Percentiles rank a stretch among this genome's conserved stretches.
These are phyloP conservation scores for Drosophila melanocephala DNA, from an alignment of 2,888 invertebrate species.

Conservation along the genomic window DNA sequence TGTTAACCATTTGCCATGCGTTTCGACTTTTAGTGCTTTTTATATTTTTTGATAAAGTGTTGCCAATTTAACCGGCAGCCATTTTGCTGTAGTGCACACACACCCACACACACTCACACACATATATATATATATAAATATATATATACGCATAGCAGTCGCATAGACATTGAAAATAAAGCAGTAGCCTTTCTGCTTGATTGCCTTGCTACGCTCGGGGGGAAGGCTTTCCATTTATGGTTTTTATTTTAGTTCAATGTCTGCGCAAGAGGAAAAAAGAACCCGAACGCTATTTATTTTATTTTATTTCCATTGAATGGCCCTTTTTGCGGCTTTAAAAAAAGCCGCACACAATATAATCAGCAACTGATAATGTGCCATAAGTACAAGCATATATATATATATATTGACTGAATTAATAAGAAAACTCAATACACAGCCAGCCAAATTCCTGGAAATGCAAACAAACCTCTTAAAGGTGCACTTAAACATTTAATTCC, in stretches of 20 bases:
- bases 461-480: slow-evolving; percentile 19
- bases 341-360: slow-evolving; percentile 46
- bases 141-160: slow-evolving; percentile 5
- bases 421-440: neutral
- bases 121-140: neutral
- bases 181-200: slow-evolving; percentile 74
- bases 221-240: slow-evolving; percentile 56
- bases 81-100: slow-evolving; percentile 60
- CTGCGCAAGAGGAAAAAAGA: slow-evolving; percentile 23
- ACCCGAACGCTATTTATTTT: slow-evolving; percentile 48
- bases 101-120: slow-evolving; percentile 14
- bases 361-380: slow-evolving; percentile 63
- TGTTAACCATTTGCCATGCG: slow-evolving; percentile 64
- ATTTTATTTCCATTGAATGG: slow-evolving; percentile 55
- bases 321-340: slow-evolving; percentile 66
- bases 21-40: slow-evolving; percentile 78
- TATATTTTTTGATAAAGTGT: slow-evolving; percentile 80
- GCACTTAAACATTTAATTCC: slow-evolving; percentile 15
- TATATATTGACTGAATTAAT: slow-evolving; percentile 41
- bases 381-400: slow-evolving; percentile 4
- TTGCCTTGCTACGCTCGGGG: slow-evolving; percentile 49
- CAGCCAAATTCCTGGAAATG: neutral
- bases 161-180: slow-evolving; percentile 57
- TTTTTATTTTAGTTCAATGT: slow-evolving; percentile 72
- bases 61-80: slow-evolving; percentile 80